phyloP scores from a whole-genome alignment of 2,113 vertebrate genomes.

The Paratilapia polleni region DNA sequence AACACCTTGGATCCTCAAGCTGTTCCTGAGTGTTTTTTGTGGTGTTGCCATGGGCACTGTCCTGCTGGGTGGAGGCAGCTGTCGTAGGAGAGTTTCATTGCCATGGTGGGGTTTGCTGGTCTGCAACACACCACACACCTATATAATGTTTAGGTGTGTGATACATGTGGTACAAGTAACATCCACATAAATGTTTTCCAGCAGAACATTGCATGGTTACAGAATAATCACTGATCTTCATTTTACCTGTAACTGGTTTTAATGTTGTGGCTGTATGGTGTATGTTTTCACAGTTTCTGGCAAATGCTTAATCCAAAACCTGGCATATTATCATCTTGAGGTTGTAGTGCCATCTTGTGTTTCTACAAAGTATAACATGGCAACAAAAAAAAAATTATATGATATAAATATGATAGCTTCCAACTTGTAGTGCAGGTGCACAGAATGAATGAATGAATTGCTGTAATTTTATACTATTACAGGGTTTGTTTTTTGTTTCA shows the following conservation, averaged over 20 bases:
- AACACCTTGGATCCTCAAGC: background rate
- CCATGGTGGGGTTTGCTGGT: background rate
- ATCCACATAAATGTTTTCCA: background rate
- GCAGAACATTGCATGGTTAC: background rate
- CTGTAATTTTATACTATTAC: background rate
- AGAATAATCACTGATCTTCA: background rate
- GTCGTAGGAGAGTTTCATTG: background rate
- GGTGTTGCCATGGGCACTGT: no score
- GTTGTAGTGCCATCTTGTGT: constrained; percentile 73
- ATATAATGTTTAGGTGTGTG: background rate
- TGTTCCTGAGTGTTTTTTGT: no score
- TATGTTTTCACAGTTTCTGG: background rate
- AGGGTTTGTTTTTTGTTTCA: background rate
- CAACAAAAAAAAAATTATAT: no score
- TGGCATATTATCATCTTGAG: background rate
- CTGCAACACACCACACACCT: background rate
- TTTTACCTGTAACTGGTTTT: background rate
- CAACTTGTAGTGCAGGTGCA: background rate
- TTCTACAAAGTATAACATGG: background rate
- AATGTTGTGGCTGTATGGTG: background rate
- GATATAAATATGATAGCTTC: background rate
- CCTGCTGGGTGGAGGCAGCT: background rate
- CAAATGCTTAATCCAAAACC: background rate
- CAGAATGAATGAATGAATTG: background rate
- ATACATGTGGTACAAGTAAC: background rate